Base-by-base conservation (phyloP, 2,113 vertebrate species). In the Chrysemys picta region DNA sequence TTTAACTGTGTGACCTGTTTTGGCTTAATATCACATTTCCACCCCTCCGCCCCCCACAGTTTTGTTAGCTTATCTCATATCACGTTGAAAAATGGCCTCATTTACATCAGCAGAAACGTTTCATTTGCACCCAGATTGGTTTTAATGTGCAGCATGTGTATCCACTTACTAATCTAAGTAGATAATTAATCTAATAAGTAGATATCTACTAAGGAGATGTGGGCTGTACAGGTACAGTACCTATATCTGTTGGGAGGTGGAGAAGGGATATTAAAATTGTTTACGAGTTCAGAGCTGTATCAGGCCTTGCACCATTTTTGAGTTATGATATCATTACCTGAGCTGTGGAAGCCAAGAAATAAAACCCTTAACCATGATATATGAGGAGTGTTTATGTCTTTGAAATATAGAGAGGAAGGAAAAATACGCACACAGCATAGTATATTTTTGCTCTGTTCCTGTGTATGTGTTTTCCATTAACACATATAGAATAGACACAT, bases 241-340 rank as follows among this genome's bases (percentile, higher is more conserved):
- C 59, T 88, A 0, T 84, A 42, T 91, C 81, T 87, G 52, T 45
- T 94, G 49, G 91, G 86, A 93, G 95, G 83, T 1, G 3, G 89
- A 91, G 94, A 96, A 93, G 76, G 90, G 87, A 89, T 85, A 79
- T 96, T 90, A 97, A 94, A 96, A 95, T 96, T 93, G 90, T 96
- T 97, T 97, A 96, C 0, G 81, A 95, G 95, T 93, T 94, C 94
- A 94, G 89, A 97, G 85, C 93, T 86, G 3, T 84, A 94, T 92
- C 0, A 0, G 94, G 95, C 87, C 62, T 93, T 89, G 90, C 42
- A 94, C 81, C 72, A 53, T 81, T 91, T 94, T 42, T 97, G 97
- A 97, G 81, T 98, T 97, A 97, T 2, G 94, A 89, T 97, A 96
- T 96, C 96, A 97, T 97, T 97, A 97, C 94, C 80, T 93, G 94